These are phyloP conservation scores for Furcifer pardalis DNA, from an alignment of 2,797 vertebrate genomes.

Conservation along the genomic window DNA sequence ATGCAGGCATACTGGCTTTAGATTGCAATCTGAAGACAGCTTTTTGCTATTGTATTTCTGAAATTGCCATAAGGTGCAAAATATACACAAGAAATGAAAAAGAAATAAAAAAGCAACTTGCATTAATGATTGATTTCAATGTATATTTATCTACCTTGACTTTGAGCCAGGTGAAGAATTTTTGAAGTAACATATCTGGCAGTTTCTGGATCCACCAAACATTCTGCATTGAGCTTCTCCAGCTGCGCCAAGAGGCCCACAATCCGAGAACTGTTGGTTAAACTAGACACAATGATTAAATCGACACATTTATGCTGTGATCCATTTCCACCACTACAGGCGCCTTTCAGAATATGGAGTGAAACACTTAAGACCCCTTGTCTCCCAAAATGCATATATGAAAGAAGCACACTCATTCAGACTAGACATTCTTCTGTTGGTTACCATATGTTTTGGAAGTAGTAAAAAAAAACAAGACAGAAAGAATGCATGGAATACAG, in stretches of 20 bases:
- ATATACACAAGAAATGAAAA: not conserved
- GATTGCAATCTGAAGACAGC: too few species aligned
- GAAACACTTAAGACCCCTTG: not conserved
- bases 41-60: not conserved
- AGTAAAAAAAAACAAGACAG: not conserved
- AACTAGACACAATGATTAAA: constrained; percentile 66
- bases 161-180: constrained; percentile 95
- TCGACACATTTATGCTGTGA: constrained; percentile 31
- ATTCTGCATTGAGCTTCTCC: constrained; percentile 87
- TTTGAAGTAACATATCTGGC: constrained; percentile 90
- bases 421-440: not conserved
- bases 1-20: too few species aligned
- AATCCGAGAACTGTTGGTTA: constrained; percentile 88
- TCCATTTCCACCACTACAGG: not conserved
- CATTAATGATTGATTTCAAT: not conserved
- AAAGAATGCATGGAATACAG: too few species aligned
- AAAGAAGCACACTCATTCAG: not conserved
- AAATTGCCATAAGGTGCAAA: not conserved
- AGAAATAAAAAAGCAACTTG: not conserved
- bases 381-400: not conserved
- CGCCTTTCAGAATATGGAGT: not conserved
- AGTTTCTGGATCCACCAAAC: constrained; percentile 80
- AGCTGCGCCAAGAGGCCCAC: constrained; percentile 89
- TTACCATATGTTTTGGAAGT: not conserved
- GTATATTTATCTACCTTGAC: constrained; percentile 84